phyloP scores from a whole-genome alignment of 2,797 vertebrate genomes.

The Distichodus sexfasciatus region DNA sequence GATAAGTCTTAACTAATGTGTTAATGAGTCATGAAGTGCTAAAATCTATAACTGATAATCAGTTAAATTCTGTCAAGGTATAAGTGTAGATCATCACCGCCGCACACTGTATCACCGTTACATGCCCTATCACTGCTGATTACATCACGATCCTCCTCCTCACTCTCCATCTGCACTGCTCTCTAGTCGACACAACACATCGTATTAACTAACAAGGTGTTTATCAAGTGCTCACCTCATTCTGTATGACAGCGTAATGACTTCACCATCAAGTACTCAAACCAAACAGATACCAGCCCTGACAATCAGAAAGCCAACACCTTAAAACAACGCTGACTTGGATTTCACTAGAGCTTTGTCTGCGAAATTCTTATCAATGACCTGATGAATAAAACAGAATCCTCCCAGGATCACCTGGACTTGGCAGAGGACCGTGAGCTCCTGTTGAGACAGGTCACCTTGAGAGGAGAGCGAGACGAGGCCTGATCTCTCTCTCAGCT shows the following conservation, averaged over 20 bases:
- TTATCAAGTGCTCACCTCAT: no score
- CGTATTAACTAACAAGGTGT: no score
- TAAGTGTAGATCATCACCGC: not conserved
- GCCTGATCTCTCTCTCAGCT: not conserved
- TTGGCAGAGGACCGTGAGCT: slow-evolving; percentile 22
- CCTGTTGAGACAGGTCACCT: slow-evolving; percentile 38
- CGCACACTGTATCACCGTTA: no score
- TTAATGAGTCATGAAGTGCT: not conserved
- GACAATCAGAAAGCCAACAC: not conserved
- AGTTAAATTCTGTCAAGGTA: no score
- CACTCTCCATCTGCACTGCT: not conserved
- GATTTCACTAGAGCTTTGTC: slow-evolving; percentile 10
- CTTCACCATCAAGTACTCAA: not conserved
- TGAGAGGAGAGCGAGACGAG: slow-evolving; percentile 3
- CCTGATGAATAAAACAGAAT: slow-evolving; percentile 31
- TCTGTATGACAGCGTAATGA: not conserved
- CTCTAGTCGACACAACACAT: not conserved
- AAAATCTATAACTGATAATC: not conserved
- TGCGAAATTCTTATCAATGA: not conserved
- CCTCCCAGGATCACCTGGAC: slow-evolving; percentile 22
- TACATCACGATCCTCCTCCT: no score
- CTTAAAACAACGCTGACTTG: slow-evolving; percentile 1
- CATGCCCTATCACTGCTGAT: no score
- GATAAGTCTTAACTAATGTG: not conserved
- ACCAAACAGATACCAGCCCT: no score